A percentile compares a stretch with the other conserved stretches of the same genome.
phyloP scores from a whole-genome alignment of 1,140 invertebrate species.

The Zelostemma sp. region DNA sequence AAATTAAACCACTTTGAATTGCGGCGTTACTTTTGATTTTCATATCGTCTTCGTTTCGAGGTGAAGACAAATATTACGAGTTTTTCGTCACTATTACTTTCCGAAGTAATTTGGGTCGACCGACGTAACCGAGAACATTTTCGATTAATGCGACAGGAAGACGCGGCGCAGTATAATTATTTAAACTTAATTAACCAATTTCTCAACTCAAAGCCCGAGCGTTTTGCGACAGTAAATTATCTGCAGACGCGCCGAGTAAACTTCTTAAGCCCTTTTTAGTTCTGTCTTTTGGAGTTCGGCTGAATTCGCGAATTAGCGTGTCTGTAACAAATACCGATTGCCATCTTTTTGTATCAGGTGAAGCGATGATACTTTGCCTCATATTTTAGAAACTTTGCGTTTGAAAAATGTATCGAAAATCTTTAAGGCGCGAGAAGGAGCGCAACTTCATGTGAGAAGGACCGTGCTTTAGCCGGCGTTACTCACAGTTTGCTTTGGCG shows the following conservation, averaged over 20 bases:
- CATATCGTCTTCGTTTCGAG: too few relatives aligned
- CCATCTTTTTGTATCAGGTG: too few relatives aligned
- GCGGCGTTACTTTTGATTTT: too few relatives aligned
- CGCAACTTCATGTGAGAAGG: constrained; percentile 2
- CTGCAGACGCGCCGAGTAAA: constrained; percentile 3
- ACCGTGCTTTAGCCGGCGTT: constrained; percentile 53
- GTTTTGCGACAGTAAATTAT: constrained; percentile 46
- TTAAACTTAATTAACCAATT: constrained; percentile 51
- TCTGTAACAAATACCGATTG: too few relatives aligned
- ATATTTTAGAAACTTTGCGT: background rate
- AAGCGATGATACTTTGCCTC: too few relatives aligned
- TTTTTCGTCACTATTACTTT: background rate
- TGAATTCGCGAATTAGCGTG: too few relatives aligned
- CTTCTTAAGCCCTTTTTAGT: background rate
- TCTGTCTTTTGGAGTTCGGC: too few relatives aligned
- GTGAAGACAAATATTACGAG: too few relatives aligned
- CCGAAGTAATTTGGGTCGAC: constrained; percentile 1
- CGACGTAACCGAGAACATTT: background rate
- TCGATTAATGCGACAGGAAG: background rate
- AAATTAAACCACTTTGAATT: too few relatives aligned
- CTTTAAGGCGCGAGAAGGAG: constrained; percentile 3
- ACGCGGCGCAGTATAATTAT: constrained; percentile 34
- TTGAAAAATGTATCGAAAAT: background rate
- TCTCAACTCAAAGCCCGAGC: constrained; percentile 26
- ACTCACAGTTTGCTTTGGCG: constrained; percentile 83